Evolutionary conservation across 1,140 invertebrate genomes (phyloP).

Genomic region (Drosophila sulfurigaster): DNA sequence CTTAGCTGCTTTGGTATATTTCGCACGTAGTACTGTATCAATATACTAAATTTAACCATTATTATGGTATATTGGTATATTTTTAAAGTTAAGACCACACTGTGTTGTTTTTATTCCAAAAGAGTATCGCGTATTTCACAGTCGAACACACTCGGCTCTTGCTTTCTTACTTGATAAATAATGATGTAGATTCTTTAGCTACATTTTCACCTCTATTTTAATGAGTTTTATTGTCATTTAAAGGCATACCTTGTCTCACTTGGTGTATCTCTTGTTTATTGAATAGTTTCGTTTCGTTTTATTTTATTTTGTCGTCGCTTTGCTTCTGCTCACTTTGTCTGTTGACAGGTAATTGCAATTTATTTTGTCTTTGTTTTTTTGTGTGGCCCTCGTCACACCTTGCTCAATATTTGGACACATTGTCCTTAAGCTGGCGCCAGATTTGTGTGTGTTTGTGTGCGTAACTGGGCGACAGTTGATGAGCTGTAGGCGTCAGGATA

Average conservation of each 20-base stretch:
- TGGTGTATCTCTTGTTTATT: conserved; percentile 16
- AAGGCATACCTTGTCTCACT: background rate
- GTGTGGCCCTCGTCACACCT: conserved; percentile 32
- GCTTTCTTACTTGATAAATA: background rate
- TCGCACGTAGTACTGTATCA: too few species aligned
- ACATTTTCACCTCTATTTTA: too few species aligned
- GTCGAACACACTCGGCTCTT: too few species aligned
- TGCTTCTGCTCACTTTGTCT: conserved; percentile 1
- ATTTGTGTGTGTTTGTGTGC: conserved; percentile 45
- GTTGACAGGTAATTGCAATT: conserved; percentile 66
- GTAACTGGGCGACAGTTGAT: conserved; percentile 51
- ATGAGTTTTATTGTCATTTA: too few species aligned
- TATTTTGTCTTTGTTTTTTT: conserved; percentile 36
- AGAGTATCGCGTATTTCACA: too few species aligned
- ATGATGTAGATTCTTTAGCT: background rate
- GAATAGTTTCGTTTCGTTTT: conserved; percentile 14
- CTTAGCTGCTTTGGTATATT: too few species aligned
- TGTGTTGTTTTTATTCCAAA: too few species aligned
- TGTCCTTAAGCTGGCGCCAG: conserved; percentile 46
- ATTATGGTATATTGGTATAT: too few species aligned
- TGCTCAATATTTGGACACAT: conserved; percentile 48
- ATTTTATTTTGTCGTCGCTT: conserved; percentile 20
- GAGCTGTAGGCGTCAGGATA: conserved; percentile 41
- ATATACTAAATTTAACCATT: too few species aligned
- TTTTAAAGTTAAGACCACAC: too few species aligned